Conservation (phyloP, 2,113 vertebrate species). For the Glaucomys volans region DNA sequence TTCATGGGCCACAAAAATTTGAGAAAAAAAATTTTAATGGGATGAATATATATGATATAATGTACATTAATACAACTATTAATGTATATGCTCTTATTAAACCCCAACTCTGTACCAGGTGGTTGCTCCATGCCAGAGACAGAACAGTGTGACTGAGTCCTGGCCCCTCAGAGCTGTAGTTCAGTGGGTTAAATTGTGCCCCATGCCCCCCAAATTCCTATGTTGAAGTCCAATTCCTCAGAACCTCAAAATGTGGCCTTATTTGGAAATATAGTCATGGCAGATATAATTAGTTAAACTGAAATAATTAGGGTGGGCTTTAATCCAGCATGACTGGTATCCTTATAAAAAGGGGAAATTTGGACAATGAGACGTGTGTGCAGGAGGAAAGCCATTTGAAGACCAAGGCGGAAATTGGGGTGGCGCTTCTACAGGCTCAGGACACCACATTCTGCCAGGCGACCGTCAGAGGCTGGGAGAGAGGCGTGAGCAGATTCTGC, state of each 20-base stretch:
- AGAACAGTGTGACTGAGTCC: not conserved
- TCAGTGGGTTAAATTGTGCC: not conserved
- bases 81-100: not conserved
- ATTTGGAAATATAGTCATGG: not conserved
- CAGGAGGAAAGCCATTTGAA: not conserved
- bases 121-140: not conserved
- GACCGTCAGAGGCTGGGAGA: not conserved
- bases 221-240: not conserved
- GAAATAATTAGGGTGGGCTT: no score
- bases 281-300: not conserved
- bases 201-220: not conserved
- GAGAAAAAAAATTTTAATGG: no score
- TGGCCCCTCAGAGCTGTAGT: fast-evolving
- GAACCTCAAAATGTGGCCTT: not conserved
- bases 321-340: not conserved
- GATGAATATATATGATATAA: not conserved
- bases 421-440: not conserved
- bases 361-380: fast-evolving
- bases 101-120: not conserved
- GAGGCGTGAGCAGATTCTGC: not conserved
- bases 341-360: not conserved
- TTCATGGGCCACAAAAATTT: not conserved
- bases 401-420: not conserved
- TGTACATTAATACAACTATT: not conserved
- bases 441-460: not conserved